Conservation (phyloP, 2,113 vertebrate genomes). For the Microtus richardsoni region DNA sequence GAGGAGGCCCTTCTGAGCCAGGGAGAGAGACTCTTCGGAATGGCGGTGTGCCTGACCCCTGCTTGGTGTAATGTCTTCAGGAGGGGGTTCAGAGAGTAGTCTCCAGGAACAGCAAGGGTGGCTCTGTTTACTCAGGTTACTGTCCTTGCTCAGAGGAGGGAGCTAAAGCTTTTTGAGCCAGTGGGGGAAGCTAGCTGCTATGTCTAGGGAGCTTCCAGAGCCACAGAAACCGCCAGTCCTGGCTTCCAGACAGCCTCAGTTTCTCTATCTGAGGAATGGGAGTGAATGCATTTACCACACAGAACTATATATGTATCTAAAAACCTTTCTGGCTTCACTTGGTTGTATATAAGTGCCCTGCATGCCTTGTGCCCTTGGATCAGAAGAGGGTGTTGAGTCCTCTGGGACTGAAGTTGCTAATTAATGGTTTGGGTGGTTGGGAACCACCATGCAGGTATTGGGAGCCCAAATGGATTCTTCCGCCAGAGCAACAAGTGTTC, state of each 20-base stretch:
- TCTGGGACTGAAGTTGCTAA: neutral
- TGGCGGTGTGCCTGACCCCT: no score
- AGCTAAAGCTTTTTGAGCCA: no score
- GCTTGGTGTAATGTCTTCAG: neutral
- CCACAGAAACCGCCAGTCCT: neutral
- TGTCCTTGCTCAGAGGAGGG: neutral
- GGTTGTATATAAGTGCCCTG: neutral
- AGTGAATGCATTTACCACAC: neutral
- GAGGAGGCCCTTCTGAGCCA: neutral
- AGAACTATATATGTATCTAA: neutral
- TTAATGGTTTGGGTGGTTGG: neutral
- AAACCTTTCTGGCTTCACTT: neutral
- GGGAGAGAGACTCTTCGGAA: no score
- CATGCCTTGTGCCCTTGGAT: neutral
- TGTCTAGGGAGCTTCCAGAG: neutral
- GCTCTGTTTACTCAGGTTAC: neutral
- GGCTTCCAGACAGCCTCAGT: neutral
- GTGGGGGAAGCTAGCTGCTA: neutral
- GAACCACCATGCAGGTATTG: neutral
- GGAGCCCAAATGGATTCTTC: no score
- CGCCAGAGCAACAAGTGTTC: neutral
- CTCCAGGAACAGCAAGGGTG: neutral
- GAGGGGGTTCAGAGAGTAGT: neutral
- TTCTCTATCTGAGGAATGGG: slow-evolving; percentile 5
- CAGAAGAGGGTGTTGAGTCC: no score